Evolutionary conservation across 2,113 vertebrate genomes (phyloP), one percentile per base, ranked within the genome.

Genomic region (Campylomormyrus numenius): DNA sequence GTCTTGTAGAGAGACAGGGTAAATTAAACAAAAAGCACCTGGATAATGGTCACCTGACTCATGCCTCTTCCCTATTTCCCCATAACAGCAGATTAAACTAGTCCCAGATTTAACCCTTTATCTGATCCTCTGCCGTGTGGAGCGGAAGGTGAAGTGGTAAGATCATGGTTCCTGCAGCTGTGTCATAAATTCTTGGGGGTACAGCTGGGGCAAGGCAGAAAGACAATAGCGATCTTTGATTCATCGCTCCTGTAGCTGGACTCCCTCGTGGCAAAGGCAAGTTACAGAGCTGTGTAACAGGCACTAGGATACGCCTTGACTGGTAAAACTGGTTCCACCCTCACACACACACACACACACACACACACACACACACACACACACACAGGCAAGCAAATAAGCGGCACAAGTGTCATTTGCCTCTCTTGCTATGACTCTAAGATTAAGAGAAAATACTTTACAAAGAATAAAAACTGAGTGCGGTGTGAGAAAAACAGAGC

Each of bases 351-450:
- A 84, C 15, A 83, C n/a, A 39, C 66, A 89, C n/a, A n/a, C n/a
- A n/a, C 6, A n/a, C 35, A 89, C 48, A n/a, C 6, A 27, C 7
- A 70, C 15, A 31, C 66, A 62, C 46, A 84, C 6, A n/a, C 35
- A 89, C 48, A n/a, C 35, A 17, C 49, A 90, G 46, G 84, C 46
- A 56, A 66, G 21, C 87, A 70, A 46, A 90, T 52, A 90, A 15
- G 42, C 17, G 35, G 85, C 85, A 66, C 21, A 88, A 27, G 50
- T 90, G 89, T 52, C 91, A 91, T 89, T 91, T 66, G 88, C 13
- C 88, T 89, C 91, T 92, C 88, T 85, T 70, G 17, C 62, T 66
- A 66, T 31, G n/a, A 70, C 8, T 9, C 8, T 27, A 66, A 66
- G 2, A 66, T 66, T 66, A 66, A 13, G 62, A 27, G 62, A 66